A percentile compares a stretch with the other conserved stretches of the same genome.
Conservation (phyloP, 1,140 invertebrate genomes). For the Asbolus verrucosus region DNA sequence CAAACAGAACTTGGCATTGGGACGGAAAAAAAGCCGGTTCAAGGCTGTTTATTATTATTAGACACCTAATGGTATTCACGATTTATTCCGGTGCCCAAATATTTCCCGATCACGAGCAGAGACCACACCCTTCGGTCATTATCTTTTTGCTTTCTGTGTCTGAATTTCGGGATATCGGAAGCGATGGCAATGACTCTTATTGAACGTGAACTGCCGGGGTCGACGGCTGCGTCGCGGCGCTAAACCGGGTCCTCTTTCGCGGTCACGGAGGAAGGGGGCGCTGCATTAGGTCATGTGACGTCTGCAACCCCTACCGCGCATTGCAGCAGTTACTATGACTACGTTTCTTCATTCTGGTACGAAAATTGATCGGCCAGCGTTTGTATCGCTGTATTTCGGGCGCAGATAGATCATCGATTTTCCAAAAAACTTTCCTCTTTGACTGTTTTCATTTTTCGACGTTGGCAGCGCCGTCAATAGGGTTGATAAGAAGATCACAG, state of each 20-base stretch:
- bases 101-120: neutral
- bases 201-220: constrained; percentile 61
- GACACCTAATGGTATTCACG: constrained; percentile 5
- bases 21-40: constrained; percentile 42
- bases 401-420: neutral
- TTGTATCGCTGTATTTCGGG: neutral
- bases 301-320: constrained; percentile 56
- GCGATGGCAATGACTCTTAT: constrained; percentile 62
- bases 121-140: constrained; percentile 18
- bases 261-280: constrained; percentile 41
- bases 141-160: constrained; percentile 1
- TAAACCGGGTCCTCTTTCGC: constrained; percentile 44
- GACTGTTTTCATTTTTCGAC: neutral
- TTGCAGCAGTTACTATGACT: constrained; percentile 58
- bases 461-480: neutral
- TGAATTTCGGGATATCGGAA: constrained; percentile 39
- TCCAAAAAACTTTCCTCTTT: neutral
- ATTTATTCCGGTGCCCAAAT: constrained; percentile 12
- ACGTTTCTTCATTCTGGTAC: constrained; percentile 48
- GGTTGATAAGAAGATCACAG: constrained; percentile 33
- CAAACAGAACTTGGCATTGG: constrained; percentile 40
- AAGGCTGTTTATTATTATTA: constrained; percentile 50
- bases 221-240: constrained; percentile 55
- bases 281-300: constrained; percentile 57
- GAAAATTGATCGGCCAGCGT: constrained; percentile 21